Evolutionary conservation across 1,140 invertebrate species (phyloP).

Genomic region (Drosophila novamexicana): DNA sequence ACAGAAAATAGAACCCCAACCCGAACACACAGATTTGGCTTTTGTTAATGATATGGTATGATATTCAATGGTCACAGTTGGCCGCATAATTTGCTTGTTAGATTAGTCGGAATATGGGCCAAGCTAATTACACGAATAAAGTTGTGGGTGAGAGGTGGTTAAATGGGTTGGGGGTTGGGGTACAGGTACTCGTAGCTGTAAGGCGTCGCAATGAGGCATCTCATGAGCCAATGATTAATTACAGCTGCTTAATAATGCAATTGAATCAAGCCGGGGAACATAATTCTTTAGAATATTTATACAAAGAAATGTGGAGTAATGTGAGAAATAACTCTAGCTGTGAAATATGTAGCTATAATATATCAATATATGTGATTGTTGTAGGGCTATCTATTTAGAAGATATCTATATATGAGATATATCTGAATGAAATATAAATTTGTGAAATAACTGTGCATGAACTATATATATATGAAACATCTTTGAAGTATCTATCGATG

Average conservation of each 20-base stretch:
- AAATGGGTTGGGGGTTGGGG: too few relatives aligned
- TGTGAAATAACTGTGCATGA: too few relatives aligned
- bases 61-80: conserved; percentile 26
- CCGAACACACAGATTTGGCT: too few relatives aligned
- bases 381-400: too few relatives aligned
- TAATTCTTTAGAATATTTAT: neutral
- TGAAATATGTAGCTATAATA: too few relatives aligned
- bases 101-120: conserved; percentile 27
- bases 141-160: too few relatives aligned
- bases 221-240: conserved; percentile 15
- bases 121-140: conserved; percentile 30
- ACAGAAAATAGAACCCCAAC: too few relatives aligned
- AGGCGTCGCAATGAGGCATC: neutral
- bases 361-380: too few relatives aligned
- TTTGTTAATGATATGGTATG: conserved; percentile 23
- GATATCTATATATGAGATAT: too few relatives aligned
- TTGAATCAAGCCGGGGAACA: neutral
- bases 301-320: neutral
- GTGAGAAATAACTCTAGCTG: neutral
- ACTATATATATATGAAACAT: too few relatives aligned
- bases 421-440: too few relatives aligned
- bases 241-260: conserved; percentile 4
- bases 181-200: neutral
- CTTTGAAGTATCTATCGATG: too few relatives aligned
- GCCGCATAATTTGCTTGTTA: conserved; percentile 52